Percentiles rank a stretch among this genome's conserved stretches.
phyloP scores from a whole-genome alignment of 2,888 invertebrate species.

The Apotomis betuletana region DNA sequence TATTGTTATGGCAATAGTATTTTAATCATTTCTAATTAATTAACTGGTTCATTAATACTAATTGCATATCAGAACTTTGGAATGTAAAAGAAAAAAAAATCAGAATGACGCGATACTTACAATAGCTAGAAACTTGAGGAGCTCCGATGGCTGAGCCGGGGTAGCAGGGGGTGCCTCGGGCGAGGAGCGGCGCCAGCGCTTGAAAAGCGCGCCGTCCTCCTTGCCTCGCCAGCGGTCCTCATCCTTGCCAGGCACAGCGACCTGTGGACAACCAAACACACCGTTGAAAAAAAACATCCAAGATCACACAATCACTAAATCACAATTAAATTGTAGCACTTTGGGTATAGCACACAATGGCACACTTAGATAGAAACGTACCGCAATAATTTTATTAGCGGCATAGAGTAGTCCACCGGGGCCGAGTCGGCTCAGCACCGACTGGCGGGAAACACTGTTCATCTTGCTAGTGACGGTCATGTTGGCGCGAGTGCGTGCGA shows the following conservation, averaged over 20 bases:
- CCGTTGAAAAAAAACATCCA: constrained; percentile 68
- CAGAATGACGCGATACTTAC: constrained; percentile 82
- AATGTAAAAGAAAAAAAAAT: not conserved
- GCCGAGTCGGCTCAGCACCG: constrained; percentile 76
- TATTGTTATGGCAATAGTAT: not conserved
- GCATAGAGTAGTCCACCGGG: constrained; percentile 79
- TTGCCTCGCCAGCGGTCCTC: constrained; percentile 78
- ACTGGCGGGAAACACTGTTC: constrained; percentile 81
- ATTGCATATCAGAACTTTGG: not conserved
- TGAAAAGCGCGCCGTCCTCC: constrained; percentile 76
- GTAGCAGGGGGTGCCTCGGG: constrained; percentile 58
- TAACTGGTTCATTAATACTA: not conserved
- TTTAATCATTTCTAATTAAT: not conserved
- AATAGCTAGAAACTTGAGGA: constrained; percentile 90
- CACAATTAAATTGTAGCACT: constrained; percentile 26
- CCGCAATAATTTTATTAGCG: constrained; percentile 80
- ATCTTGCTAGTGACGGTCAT: constrained; percentile 83
- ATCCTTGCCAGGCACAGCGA: constrained; percentile 79
- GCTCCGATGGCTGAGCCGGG: constrained; percentile 72
- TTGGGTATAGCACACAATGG: constrained; percentile 52
- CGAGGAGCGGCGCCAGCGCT: constrained; percentile 66
- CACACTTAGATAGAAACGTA: constrained; percentile 64
- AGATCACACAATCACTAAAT: constrained; percentile 54
- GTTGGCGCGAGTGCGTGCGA: constrained; percentile 60
- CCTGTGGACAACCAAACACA: constrained; percentile 77